Evolutionary conservation across 2,888 invertebrate genomes (phyloP).

Genomic region (Drosophila crucigera): DNA sequence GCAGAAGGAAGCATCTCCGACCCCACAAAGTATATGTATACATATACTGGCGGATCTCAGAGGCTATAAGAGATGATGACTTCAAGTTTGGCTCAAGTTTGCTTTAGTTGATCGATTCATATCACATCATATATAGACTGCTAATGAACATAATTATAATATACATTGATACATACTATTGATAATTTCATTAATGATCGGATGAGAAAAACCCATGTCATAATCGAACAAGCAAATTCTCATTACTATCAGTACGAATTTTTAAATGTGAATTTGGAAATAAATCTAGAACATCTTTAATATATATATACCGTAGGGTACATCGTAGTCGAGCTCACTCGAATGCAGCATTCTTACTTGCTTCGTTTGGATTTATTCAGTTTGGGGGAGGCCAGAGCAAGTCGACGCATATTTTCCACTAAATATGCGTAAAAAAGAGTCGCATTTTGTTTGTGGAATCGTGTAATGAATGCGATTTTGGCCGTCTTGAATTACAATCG

Average conservation of each 20-base stretch:
- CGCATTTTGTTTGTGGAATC: constrained; percentile 30
- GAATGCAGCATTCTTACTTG: neutral
- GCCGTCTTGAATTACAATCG: constrained; percentile 62
- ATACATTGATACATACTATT: neutral
- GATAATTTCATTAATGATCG: neutral
- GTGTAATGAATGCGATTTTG: constrained; percentile 65
- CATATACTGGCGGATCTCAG: neutral
- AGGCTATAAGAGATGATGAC: neutral
- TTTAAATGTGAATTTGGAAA: neutral
- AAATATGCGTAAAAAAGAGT: constrained; percentile 57
- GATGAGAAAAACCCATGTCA: neutral
- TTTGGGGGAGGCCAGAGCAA: neutral
- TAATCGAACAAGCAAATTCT: neutral
- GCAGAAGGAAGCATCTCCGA: neutral
- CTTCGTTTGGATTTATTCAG: constrained; percentile 8
- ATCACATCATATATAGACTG: neutral
- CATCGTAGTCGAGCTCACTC: neutral
- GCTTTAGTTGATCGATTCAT: neutral
- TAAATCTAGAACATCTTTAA: neutral
- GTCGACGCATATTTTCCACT: constrained; percentile 33
- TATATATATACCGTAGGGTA: neutral
- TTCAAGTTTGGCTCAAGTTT: neutral
- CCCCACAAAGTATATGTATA: neutral
- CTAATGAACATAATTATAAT: neutral
- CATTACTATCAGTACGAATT: neutral